These are phyloP conservation scores for Coecobrya sp. DNA, from an alignment of 2,888 invertebrate species.

Conservation along the genomic window DNA sequence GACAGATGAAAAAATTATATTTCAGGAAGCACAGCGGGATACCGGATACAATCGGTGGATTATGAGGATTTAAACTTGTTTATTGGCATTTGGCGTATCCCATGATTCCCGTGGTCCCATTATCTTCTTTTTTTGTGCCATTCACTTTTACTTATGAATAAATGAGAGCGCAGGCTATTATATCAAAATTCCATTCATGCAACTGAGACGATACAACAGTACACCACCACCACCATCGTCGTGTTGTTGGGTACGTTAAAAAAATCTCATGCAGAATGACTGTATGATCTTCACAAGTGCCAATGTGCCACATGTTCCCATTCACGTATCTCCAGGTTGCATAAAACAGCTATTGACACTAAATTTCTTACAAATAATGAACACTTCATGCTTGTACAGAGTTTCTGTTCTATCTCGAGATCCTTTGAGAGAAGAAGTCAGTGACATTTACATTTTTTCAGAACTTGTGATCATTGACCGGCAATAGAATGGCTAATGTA, in stretches of 20 bases:
- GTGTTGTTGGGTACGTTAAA: neutral
- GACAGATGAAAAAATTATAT: slow-evolving; percentile 74
- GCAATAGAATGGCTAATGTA: slow-evolving; percentile 10
- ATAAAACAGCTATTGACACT: slow-evolving; percentile 24
- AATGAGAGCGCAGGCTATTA: slow-evolving; percentile 40
- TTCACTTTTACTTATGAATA: slow-evolving; percentile 40
- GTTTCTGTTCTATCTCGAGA: neutral
- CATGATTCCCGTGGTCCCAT: slow-evolving; percentile 15
- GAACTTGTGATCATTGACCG: slow-evolving; percentile 65
- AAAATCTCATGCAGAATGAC: neutral
- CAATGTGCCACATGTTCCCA: slow-evolving; percentile 29
- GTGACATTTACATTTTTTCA: slow-evolving; percentile 67
- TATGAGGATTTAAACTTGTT: slow-evolving; percentile 67
- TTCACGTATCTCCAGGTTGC: slow-evolving; percentile 65
- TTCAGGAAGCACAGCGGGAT: slow-evolving; percentile 77
- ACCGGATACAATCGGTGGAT: slow-evolving; percentile 76
- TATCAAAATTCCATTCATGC: slow-evolving; percentile 34
- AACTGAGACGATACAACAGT: neutral
- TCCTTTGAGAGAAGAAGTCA: slow-evolving; percentile 60
- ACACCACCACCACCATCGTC: too few species aligned
- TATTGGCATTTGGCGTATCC: slow-evolving; percentile 61
- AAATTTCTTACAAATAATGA: neutral
- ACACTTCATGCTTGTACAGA: neutral
- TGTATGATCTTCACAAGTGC: neutral
- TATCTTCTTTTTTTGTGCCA: slow-evolving; percentile 20